These are phyloP conservation scores for Ceratina japonica DNA, from an alignment of 1,140 invertebrate species.

Conservation along the genomic window DNA sequence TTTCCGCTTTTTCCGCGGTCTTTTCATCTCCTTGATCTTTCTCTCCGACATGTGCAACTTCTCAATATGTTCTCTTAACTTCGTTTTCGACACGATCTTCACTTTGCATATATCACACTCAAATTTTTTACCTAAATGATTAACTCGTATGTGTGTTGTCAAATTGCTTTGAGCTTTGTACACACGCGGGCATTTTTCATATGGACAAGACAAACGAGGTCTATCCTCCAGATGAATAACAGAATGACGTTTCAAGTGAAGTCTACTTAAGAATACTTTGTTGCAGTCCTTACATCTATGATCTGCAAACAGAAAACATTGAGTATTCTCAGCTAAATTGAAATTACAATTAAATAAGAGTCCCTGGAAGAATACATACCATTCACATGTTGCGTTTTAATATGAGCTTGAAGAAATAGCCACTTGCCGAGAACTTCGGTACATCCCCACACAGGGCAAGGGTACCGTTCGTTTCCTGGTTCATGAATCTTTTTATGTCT, in stretches of 20 bases:
- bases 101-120: conserved; percentile 62
- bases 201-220: conserved; percentile 55
- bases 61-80: conserved; percentile 57
- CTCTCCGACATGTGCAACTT: conserved; percentile 26
- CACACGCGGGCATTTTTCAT: conserved; percentile 58
- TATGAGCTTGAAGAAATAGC: conserved; percentile 37
- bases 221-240: conserved; percentile 43
- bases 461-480: conserved; percentile 39
- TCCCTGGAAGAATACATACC: conserved; percentile 34
- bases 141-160: conserved; percentile 50
- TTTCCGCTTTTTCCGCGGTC: conserved; percentile 45
- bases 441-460: conserved; percentile 48
- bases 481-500: conserved; percentile 54
- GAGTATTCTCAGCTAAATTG: not conserved
- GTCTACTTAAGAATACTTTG: conserved; percentile 51
- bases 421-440: conserved; percentile 54
- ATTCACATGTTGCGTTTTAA: conserved; percentile 48
- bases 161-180: conserved; percentile 65
- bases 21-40: not conserved
- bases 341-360: not conserved
- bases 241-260: conserved; percentile 51
- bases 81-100: conserved; percentile 52
- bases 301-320: conserved; percentile 54
- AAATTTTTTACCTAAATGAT: conserved; percentile 63
- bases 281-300: conserved; percentile 60